Base-by-base conservation (phyloP, 30 jellyfish, hydroid and myxozoan species). In the Cassiopea xamachana region DNA sequence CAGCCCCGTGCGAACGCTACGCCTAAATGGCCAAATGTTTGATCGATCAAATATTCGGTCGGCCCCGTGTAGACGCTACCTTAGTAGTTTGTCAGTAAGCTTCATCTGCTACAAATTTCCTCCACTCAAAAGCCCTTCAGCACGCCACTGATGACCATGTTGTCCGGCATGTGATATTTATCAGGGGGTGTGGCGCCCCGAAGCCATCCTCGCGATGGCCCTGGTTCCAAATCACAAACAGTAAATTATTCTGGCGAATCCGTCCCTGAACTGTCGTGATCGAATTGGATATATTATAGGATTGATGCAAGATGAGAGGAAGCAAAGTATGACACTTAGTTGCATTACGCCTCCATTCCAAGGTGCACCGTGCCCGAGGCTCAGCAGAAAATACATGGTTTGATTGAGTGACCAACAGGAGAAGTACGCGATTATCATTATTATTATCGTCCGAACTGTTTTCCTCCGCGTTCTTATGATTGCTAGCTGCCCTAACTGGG, bases 381-480 rank as follows among this genome's bases (percentile, higher is more conserved):
- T 91, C 75, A 77, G 62, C 1, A 79, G 75, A 27, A 84, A 85
- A 73, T 91, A 91, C 81, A 85, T 27, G 16, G 73, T 85, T 44
- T 91, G 97, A 68, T 91, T 91, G 80, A 84, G 89, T 1, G 94
- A 73, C 97, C 97, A 91, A 75, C 97, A 91, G 2, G 88, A 75
- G 75, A 91, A 91, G 83, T 91, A 84, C 17, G 97, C 79, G 1
- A 73, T 16, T 58, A 91, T 49, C 91, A 91, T 86, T 50, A 85
- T 86, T 18, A 79, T 44, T 27, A 91, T 86, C 1, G 97, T 91
- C 2, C 92, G 80, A 3, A 91, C 81, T 1, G 93, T 86, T 81
- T 80, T 91, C 55, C 89, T 81, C 16, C 97, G 39, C 1, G 85
- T 92, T 78, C 75, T 48, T 0, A 84, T 70, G 78, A 60, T 67